Base-by-base conservation (phyloP, 2,888 invertebrate species). In the Idaea biselata region DNA sequence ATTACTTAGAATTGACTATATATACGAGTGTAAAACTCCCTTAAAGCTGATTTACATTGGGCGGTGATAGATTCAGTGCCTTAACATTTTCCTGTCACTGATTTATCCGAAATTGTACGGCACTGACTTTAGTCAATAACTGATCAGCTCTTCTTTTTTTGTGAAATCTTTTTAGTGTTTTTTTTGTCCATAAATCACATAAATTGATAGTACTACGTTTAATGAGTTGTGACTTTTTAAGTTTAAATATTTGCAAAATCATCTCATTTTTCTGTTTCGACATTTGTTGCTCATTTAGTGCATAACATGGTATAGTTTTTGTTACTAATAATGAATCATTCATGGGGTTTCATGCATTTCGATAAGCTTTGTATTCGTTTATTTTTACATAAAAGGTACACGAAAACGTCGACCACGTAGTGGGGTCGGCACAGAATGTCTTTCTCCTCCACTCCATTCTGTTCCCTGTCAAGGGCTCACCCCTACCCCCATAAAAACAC, bases 321-420 rank as follows among this genome's bases (percentile, higher is more conserved):
- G 44, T 44, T 11, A 44, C 44, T 44, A 44, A 44, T 69, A 65
- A 56, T 58, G 55, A 59, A 56, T 55, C 60, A 56, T 56, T 25
- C 66, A 44, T 44, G 44, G 44, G 44, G 14, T 44, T 44, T 44
- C 33, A 14, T 44, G 8, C 44, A 44, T 44, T 44, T 44, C 44
- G 44, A 44, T 44, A 3, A 32, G 32, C 32, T 32, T 32, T 32
- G 11, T 32, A 14, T 8, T 44, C 14, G 14, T 44, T 44, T 44
- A 11, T 11, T 44, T 44, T 44, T 44, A 3, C 44, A 14, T 14
- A 44, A 44, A 44, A 44, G 44, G 2, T 14, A 44, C 44, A 44
- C 14, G 14, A 44, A 44, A 7, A 44, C 11, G 44, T 44, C 14
- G 6, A 1, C 25, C 25, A 25, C 5, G 25, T 25, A 25, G 25